Base-by-base conservation (phyloP, 2,113 vertebrate species). In the Hipposideros armiger region DNA sequence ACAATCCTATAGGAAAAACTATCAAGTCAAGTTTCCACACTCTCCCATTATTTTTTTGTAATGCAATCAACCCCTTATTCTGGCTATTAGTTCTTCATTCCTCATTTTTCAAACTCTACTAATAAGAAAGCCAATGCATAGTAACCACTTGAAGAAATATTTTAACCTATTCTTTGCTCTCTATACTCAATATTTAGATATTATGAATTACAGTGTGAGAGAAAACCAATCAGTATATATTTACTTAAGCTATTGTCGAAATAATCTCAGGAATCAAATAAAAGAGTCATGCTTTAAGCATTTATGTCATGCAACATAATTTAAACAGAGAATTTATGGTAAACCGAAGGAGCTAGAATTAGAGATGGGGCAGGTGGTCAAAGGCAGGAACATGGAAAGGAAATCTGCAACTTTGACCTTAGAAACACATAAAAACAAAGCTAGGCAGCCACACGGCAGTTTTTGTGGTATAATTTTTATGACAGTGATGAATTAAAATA, bases 101-200 rank as follows among this genome's bases (percentile, higher is more conserved):
- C 13, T 91, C 17, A 94, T 60, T 83, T 86, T 92, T 72, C 9
- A 92, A 64, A 89, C 11, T 22, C 28, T 83, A 76, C 16, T 54
- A 85, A 42, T 54, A 87, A 85, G 40, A 91, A 88, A 2, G 2
- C 1, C 24, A 90, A 54, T 19, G 58, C 2, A 56, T 83, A 94
- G 40, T 90, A 83, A 90, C 19, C 7, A 87, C 5, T 50, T 84
- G 5, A 77, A 82, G 36, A 78, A 92, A 69, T 66, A 87, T 62
- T 93, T 81, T 85, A 73, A 70, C 2, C 3, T 70, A 28, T 70
- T 90, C 28, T 96, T 95, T 92, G 66, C 50, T 85, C 62, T 76
- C 24, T 73, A 45, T 28, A 54, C 0, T 52, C 9, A 89, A 60
- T 50, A 91, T 70, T 69, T 90, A 30, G 40, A 13, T 93, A 91